phyloP scores from a whole-genome alignment of 2,797 vertebrate species.

The Anas bernieri region DNA sequence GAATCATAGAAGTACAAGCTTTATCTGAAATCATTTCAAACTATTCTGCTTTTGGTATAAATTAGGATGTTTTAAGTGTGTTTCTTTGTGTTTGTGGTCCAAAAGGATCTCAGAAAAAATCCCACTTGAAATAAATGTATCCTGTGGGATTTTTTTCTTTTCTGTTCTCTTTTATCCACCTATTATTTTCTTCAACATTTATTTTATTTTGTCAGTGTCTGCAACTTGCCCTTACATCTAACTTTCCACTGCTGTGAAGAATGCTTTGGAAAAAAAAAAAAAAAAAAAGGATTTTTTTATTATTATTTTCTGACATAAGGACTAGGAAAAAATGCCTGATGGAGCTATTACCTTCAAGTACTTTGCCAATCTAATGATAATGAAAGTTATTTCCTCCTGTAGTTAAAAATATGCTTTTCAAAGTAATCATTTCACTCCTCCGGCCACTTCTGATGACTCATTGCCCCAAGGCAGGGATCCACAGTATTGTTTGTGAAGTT shows the following conservation, averaged over 20 bases:
- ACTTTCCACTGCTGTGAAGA: background rate
- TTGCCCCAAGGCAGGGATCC: background rate
- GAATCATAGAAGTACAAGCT: background rate
- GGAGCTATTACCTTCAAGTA: slow-evolving; percentile 62
- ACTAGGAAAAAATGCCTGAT: slow-evolving; percentile 48
- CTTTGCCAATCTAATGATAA: slow-evolving; percentile 68
- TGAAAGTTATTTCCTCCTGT: slow-evolving; percentile 70
- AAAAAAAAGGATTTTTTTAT: background rate
- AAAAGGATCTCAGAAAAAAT: background rate
- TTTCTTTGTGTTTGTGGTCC: background rate
- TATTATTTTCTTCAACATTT: slow-evolving; percentile 18
- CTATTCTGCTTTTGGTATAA: background rate
- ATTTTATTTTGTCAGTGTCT: slow-evolving; percentile 36
- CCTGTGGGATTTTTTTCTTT: background rate
- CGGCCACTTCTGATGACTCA: slow-evolving; percentile 62
- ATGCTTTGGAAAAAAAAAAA: slow-evolving; percentile 16
- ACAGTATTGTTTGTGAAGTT: slow-evolving; percentile 32
- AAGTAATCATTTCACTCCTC: slow-evolving; percentile 58
- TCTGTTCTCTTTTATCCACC: background rate
- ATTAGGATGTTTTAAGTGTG: background rate
- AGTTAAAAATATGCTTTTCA: slow-evolving; percentile 70
- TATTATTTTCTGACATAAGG: slow-evolving; percentile 31
- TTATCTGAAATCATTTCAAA: background rate
- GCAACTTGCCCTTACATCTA: background rate
- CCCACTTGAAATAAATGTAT: background rate